Evolutionary conservation across 2,113 vertebrate genomes (phyloP), one percentile per base, ranked within the genome.

Genomic region (Eira barbara): DNA sequence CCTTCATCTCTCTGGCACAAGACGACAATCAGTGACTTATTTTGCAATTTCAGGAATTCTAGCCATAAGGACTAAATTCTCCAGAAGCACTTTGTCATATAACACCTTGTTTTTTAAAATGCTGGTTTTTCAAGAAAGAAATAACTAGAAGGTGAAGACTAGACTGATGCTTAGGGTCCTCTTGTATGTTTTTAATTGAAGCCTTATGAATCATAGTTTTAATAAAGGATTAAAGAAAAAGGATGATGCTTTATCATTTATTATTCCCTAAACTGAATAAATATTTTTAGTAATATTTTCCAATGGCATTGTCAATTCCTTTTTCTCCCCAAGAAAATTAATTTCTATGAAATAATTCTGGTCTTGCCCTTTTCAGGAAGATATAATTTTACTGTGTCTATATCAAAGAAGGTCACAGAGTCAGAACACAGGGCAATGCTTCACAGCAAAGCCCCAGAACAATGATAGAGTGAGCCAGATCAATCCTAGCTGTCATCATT

Each of bases 301-400:
- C 79, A 65, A 79, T 81, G 45, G 83, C 45, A 84, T 52, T 71
- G 25, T n/a, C 80, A 78, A 92, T 94, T 91, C 52, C n/a, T 85
- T 61, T 83, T 31, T 31, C 71, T 34, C 55, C 81, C 27, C 29
- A 31, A 80, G 91, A 89, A 97, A 96, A 97, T 96, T 82, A 94
- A 94, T 96, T 97, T 89, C 67, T 86, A 36, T 91, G 82, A 83
- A 97, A 97, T 89, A 63, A 93, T 93, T 95, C 90, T 91, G 65
- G 15, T 86, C 78, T 86, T 97, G 94, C 93, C 92, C 96, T 97
- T 97, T 97, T 73, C 95, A 74, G 69, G 86, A 95, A 97, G 91
- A 94, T 95, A 42, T 27, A n/a, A 94, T 96, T 97, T 93, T 85
- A 78, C 74, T 85, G 67, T 29, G 25, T 95, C 76, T 95, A 3